phyloP scores from a whole-genome alignment of 2,113 vertebrate species.

The Equus przewalskii region DNA sequence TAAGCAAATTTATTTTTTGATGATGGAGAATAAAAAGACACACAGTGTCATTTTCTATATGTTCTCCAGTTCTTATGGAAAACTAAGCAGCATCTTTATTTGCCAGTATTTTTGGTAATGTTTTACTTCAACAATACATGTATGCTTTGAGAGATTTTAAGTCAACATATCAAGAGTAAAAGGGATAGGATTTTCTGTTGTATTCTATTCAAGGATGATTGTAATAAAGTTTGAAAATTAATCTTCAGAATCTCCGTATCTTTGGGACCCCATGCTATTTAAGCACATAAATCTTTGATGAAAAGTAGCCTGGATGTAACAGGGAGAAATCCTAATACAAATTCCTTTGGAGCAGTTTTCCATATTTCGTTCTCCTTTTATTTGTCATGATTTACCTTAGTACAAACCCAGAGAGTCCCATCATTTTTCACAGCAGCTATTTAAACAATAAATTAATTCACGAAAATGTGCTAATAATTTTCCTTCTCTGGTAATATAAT shows the following conservation, averaged over 20 bases:
- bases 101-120: background rate
- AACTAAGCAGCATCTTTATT: background rate
- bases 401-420: background rate
- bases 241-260: background rate
- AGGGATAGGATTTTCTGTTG: background rate
- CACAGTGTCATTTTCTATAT: background rate
- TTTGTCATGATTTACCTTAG: background rate
- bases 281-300: conserved; percentile 3
- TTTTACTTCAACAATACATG: background rate
- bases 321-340: background rate
- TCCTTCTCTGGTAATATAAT: conserved; percentile 12
- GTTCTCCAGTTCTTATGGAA: background rate
- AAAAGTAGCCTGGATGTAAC: background rate
- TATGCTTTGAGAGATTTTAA: background rate
- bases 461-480: conserved; percentile 24
- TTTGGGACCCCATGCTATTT: background rate
- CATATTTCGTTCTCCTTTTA: background rate
- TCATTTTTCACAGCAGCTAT: background rate
- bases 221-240: conserved; percentile 44
- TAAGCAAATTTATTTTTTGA: background rate
- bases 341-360: background rate
- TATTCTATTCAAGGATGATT: background rate
- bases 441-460: conserved; percentile 47
- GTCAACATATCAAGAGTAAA: background rate
- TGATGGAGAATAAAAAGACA: background rate